phyloP scores from a whole-genome alignment of 92 coral and sea anemone species.

The Porites divaricata region DNA sequence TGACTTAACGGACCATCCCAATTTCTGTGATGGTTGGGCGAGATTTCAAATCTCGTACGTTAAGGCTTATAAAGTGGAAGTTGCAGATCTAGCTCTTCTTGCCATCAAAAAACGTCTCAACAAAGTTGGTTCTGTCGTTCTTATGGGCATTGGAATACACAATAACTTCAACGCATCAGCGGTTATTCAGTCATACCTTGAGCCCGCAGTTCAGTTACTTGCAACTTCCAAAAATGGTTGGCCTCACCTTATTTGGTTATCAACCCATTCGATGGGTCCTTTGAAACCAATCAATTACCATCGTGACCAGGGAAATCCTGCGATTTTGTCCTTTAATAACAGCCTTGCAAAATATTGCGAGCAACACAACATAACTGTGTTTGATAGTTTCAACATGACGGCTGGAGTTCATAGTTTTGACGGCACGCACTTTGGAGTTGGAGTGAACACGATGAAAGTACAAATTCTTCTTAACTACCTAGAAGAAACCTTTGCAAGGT shows the following conservation, averaged over 20 bases:
- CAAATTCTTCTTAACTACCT: slow-evolving; percentile 76
- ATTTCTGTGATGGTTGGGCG: slow-evolving; percentile 64
- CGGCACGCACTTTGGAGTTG: slow-evolving; percentile 89
- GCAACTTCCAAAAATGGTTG: slow-evolving; percentile 72
- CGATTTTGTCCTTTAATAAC: slow-evolving; percentile 66
- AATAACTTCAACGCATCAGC: slow-evolving; percentile 70
- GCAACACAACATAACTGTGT: slow-evolving; percentile 58
- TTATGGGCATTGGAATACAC: slow-evolving; percentile 83
- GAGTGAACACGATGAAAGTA: slow-evolving; percentile 82
- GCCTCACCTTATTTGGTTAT: slow-evolving; percentile 85
- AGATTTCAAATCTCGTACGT: slow-evolving; percentile 67
- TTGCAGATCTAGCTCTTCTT: slow-evolving; percentile 56
- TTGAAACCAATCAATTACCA: slow-evolving; percentile 72
- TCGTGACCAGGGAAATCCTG: slow-evolving; percentile 72
- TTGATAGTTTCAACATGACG: slow-evolving; percentile 80
- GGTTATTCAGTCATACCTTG: slow-evolving; percentile 66
- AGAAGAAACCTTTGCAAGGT: slow-evolving; percentile 51
- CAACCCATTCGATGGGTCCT: slow-evolving; percentile 89
- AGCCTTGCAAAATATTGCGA: slow-evolving; percentile 58
- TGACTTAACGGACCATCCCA: slow-evolving; percentile 62
- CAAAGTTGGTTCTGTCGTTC: slow-evolving; percentile 64
- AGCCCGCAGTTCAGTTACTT: slow-evolving; percentile 64
- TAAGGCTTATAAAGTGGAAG: slow-evolving; percentile 75
- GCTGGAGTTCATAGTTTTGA: slow-evolving; percentile 79
- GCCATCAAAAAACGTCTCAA: slow-evolving; percentile 57